Evolutionary conservation across 1,140 invertebrate genomes (phyloP), one percentile per base, ranked within the genome.

Genomic region (Drosophila trapezifrons): DNA sequence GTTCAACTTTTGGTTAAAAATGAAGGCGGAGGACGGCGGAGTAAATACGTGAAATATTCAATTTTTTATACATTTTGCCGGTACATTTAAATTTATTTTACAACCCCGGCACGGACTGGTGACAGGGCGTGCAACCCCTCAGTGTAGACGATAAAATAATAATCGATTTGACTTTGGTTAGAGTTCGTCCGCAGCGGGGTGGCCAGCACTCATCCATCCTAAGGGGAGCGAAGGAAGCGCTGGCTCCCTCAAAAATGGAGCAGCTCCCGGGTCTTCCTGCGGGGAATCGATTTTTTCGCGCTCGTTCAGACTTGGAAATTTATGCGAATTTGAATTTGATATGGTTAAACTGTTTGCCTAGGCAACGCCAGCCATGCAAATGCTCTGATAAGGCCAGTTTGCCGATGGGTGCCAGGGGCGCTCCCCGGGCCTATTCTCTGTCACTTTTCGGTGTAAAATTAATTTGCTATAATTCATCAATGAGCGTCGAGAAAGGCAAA

Each of bases 381-480:
- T 80, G 77, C 32, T 69, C 65, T 80, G 81, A 84, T 84, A 84
- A 84, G 76, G 64, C 47, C 43, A 57, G 12, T 51, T 49, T 8
- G 4, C 10, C 3, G 9, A n/a, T 7, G 12, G 57, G 22, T 2
- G 40, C 17, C 8, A 9, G 42, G 74, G 58, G 60, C 51, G 76
- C 65, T 64, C 72, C 57, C 57, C 67, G 67, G 51, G 37, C 69
- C 69, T 69, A 78, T 64, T 76, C 49, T 69, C 56, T 85, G 74
- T 78, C 81, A 75, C 81, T 66, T 78, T 85, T 84, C 78, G 74
- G 81, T 85, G 81, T 70, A 85, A 85, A 85, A 85, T 85, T 85
- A 85, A 85, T 85, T 85, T 80, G 78, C 82, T 85, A 85, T 85
- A 85, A 85, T 85, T 85, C 81, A 85, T 85, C 81, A 85, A 85